Evolutionary conservation across 2,888 invertebrate genomes (phyloP), one percentile per base, ranked within the genome.

Genomic region (Chesias legatella): DNA sequence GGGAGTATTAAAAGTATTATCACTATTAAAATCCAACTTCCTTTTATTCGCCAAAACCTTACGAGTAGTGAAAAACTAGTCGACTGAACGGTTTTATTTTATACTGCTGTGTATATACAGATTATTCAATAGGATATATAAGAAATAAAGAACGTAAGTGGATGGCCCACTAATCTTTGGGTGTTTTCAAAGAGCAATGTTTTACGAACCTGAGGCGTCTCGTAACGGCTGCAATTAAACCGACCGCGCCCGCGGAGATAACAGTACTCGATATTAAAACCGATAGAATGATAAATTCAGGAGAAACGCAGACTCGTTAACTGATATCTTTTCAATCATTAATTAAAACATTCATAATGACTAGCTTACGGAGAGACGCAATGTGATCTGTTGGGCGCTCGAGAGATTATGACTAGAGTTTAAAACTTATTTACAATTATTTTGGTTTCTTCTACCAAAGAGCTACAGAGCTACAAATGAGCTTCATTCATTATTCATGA

Each of bases 141-240:
- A n/a, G n/a, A n/a, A n/a, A n/a, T n/a, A n/a, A n/a, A n/a, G n/a
- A n/a, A n/a, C n/a, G n/a, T n/a, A n/a, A n/a, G n/a, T n/a, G n/a
- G n/a, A n/a, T n/a, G n/a, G n/a, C n/a, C n/a, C n/a, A n/a, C n/a
- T n/a, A 33, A 31, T 41, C 30, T 25, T 41, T 20, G 20, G 40
- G 43, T 44, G 42, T 32, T 47, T 39, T 26, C 42, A 26, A 23
- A 26, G 29, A 39, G 50, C 40, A 51, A 58, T 50, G 33, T 51
- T 46, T 52, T 53, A 46, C 36, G 44, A 36, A 33, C 43, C 49
- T 34, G 49, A 43, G 42, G 50, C 41, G 47, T 37, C 36, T 58
- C 58, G 51, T 60, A 52, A 62, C 57, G 56, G 47, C 51, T 33
- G 56, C 61, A 63, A 71, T 70, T 60, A 58, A 54, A 53, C 42